phyloP scores from a whole-genome alignment of 2,888 invertebrate genomes.

The Nymphalis polychloros region DNA sequence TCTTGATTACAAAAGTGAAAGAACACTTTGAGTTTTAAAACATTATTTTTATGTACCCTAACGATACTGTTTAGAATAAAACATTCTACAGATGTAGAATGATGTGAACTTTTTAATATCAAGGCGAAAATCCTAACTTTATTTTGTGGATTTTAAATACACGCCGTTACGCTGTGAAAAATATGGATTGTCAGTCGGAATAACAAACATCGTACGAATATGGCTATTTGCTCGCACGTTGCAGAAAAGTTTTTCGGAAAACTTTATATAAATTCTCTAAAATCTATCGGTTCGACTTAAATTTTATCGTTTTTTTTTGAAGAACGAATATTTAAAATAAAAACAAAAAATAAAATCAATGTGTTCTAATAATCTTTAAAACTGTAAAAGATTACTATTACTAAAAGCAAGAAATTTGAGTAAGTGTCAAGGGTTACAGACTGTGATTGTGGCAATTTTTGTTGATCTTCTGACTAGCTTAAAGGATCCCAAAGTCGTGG shows the following conservation, averaged over 20 bases:
- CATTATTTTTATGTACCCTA: constrained; percentile 26
- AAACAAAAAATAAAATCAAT: too few species aligned
- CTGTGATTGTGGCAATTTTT: too few species aligned
- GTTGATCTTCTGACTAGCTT: too few species aligned
- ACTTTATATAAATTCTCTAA: not conserved
- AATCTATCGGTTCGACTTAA: too few species aligned
- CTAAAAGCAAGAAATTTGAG: too few species aligned
- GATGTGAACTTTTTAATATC: constrained; percentile 28
- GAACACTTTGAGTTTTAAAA: constrained; percentile 30
- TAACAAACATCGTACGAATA: not conserved
- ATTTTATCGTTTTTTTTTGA: too few species aligned
- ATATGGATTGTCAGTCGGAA: too few species aligned
- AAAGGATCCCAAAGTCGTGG: too few species aligned
- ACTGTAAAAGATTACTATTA: too few species aligned
- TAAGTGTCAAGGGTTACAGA: too few species aligned
- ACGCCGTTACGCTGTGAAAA: constrained; percentile 2
- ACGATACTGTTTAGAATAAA: constrained; percentile 27
- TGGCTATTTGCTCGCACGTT: not conserved
- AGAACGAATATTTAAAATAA: too few species aligned
- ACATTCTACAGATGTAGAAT: constrained; percentile 23
- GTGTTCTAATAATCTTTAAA: too few species aligned
- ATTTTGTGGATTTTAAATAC: constrained; percentile 16
- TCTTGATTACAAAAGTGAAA: constrained; percentile 36
- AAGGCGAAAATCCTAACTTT: constrained; percentile 19
- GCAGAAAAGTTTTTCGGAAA: not conserved